Evolutionary conservation across 1,140 invertebrate genomes (phyloP).

Genomic region (Zaprionus gabonicus): DNA sequence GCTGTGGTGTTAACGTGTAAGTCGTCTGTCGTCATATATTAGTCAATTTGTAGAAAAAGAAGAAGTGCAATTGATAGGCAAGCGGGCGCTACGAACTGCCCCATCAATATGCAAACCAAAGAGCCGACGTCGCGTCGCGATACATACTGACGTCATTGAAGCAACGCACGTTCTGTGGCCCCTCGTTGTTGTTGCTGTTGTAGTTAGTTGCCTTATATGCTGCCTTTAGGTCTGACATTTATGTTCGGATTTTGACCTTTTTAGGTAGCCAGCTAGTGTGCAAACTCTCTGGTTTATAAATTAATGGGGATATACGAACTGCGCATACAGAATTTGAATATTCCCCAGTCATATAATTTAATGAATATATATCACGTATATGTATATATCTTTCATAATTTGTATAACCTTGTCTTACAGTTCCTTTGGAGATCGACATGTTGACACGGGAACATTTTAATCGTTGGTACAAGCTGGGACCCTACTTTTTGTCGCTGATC

Average conservation of each 20-base stretch:
- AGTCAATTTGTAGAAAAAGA: not conserved
- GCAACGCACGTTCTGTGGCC: not conserved
- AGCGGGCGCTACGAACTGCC: not conserved
- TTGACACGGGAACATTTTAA: constrained; percentile 96
- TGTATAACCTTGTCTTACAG: constrained; percentile 85
- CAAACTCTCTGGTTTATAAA: not conserved
- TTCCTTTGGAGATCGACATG: constrained; percentile 94
- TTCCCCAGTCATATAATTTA: not conserved
- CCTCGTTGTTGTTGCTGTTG: not conserved
- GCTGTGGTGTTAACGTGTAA: constrained; percentile 97
- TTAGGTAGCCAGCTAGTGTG: not conserved
- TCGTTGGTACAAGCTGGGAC: constrained; percentile 95
- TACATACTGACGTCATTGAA: constrained; percentile 1
- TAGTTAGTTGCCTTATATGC: not conserved
- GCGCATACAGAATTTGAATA: not conserved
- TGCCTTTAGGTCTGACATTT: constrained; percentile 1
- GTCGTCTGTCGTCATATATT: constrained; percentile 83
- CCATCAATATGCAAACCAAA: not conserved
- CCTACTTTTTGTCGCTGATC: constrained; percentile 95
- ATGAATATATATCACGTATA: not conserved
- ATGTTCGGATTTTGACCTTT: constrained; percentile 2
- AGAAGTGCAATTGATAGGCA: not conserved
- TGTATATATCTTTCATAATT: not conserved
- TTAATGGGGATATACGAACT: not conserved
- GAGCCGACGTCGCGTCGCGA: not conserved